Evolutionary conservation across 1,140 invertebrate genomes (phyloP).

Genomic region (Nylanderia fulva): DNA sequence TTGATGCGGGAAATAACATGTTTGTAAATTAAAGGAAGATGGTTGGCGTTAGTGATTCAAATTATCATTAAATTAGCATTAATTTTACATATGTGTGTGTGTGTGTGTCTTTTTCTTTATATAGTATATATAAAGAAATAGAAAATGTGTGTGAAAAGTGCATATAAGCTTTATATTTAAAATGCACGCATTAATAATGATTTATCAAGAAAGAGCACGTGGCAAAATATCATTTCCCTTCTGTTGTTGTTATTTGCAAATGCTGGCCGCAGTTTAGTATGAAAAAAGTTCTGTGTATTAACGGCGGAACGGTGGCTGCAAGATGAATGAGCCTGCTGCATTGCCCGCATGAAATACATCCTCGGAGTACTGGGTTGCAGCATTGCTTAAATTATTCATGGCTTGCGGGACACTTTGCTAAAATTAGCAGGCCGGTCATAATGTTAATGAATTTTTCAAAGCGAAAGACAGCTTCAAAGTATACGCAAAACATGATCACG

Average conservation of each 20-base stretch:
- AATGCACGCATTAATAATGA: slow-evolving; percentile 28
- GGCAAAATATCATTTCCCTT: background rate
- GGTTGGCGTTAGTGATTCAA: background rate
- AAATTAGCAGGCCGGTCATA: slow-evolving; percentile 74
- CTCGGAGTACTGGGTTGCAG: slow-evolving; percentile 68
- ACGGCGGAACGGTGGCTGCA: slow-evolving; percentile 41
- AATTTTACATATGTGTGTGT: slow-evolving; percentile 1
- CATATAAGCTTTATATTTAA: slow-evolving; percentile 10
- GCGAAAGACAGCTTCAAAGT: slow-evolving; percentile 46
- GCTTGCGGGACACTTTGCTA: slow-evolving; percentile 72
- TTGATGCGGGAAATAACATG: slow-evolving; percentile 40
- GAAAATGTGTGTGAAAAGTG: background rate
- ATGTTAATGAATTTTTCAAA: slow-evolving; percentile 77
- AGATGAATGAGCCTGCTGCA: slow-evolving; percentile 54
- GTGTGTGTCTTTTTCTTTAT: background rate
- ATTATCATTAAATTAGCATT: slow-evolving; percentile 20
- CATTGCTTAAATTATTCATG: slow-evolving; percentile 76
- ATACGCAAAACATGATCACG: slow-evolving; percentile 5
- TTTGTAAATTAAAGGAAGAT: slow-evolving; percentile 10
- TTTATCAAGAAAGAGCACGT: slow-evolving; percentile 23
- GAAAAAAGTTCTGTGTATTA: slow-evolving; percentile 60
- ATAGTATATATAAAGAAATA: no score
- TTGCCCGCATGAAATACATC: slow-evolving; percentile 66
- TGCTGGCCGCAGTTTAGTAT: slow-evolving; percentile 19
- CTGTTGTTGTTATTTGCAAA: slow-evolving; percentile 31